Conservation (phyloP, 2,113 vertebrate species). For the Calyptommatus sinebrachiatus region DNA sequence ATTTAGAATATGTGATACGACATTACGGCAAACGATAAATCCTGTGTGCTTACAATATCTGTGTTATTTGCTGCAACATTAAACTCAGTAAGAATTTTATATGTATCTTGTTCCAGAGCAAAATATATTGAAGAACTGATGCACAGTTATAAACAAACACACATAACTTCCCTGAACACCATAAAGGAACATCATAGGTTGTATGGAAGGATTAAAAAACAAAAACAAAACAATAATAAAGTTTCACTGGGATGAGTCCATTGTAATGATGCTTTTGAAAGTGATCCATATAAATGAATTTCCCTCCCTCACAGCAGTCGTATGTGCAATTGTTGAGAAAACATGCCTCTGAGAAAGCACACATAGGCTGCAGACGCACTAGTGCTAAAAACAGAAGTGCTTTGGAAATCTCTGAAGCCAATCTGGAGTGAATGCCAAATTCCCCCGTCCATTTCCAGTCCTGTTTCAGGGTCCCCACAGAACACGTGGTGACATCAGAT, state of each 20-base stretch:
- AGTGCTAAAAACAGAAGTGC: too few relatives aligned
- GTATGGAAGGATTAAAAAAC: conserved; percentile 34
- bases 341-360: conserved; percentile 3
- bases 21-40: conserved; percentile 65
- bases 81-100: conserved; percentile 62
- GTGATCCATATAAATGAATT: background rate
- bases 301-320: background rate
- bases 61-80: conserved; percentile 67
- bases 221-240: conserved; percentile 39
- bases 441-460: too few relatives aligned
- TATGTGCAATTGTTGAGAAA: background rate
- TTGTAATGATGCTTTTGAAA: conserved; percentile 52
- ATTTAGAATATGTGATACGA: conserved; percentile 40
- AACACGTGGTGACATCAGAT: too few relatives aligned
- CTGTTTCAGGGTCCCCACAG: too few relatives aligned
- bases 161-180: conserved; percentile 47
- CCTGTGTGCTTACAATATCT: conserved; percentile 59
- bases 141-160: conserved; percentile 58
- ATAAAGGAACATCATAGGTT: conserved; percentile 46
- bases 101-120: conserved; percentile 61
- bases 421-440: too few relatives aligned
- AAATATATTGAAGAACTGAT: conserved; percentile 63
- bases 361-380: background rate
- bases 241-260: conserved; percentile 49
- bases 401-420: too few relatives aligned